Evolutionary conservation across 2,797 vertebrate species (phyloP), one percentile per base, ranked within the genome.

Genomic region (Megaceryle alcyon): DNA sequence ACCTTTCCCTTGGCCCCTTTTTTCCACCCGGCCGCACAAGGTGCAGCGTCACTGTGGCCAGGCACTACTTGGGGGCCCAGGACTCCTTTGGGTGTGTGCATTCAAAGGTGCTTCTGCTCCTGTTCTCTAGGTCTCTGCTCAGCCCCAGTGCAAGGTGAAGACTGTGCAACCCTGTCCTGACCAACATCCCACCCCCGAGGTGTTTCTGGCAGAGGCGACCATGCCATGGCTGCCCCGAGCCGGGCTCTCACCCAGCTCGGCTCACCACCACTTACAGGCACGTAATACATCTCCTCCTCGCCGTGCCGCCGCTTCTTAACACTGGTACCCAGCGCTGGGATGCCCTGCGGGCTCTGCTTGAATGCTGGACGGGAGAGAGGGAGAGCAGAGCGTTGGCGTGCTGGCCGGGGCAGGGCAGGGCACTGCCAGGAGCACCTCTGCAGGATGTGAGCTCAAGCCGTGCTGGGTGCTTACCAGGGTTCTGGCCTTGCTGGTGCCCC

Each of bases 271-370:
- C 99, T 99, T 97, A 99, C 99, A 5, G 99, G 99, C 80, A 99
- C 99, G 31, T 99, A 99, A 94, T 99, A 99, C 92, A 98, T 97
- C 92, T 99, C 99, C 92, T 99, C 99, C 5, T 99, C 99, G 46
- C 99, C 99, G 0, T 99, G 99, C 31, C 99, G 96, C 75, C 99
- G 97, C 81, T 99, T 99, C 98, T 99, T 99, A 49, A 98, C 93
- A 3, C 98, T 98, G 2, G 98, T 65, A 9, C 98, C 98, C 86
- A 99, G 98, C 3, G 98, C 97, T 4, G 99, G 98, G 93, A 99
- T 98, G 95, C 98, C 98, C 28, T 98, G 98, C 1, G 99, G 98
- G 82, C 98, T 99, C 98, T 99, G 99, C 97, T 99, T 99, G 98
- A 99, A 99, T 3, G 98, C 99, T 99, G 97, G 35, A 60, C 71